phyloP scores from a whole-genome alignment of 1,140 invertebrate genomes.

The Drosophila pectinifera region DNA sequence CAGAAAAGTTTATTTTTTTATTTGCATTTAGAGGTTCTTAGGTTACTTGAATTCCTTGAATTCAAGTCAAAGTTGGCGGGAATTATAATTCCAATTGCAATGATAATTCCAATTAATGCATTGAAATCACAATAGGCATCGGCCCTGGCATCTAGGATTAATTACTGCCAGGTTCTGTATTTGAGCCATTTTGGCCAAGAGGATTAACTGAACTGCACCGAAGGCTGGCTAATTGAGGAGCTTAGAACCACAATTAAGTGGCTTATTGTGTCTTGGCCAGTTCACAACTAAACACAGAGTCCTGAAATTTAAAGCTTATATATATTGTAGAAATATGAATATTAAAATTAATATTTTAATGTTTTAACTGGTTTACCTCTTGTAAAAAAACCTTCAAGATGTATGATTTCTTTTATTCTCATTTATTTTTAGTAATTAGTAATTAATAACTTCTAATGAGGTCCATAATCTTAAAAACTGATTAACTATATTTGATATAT shows the following conservation, averaged over 20 bases:
- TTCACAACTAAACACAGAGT: not conserved
- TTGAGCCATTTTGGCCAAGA: slow-evolving; percentile 1
- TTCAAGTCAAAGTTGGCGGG: not conserved
- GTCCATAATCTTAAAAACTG: too few species aligned
- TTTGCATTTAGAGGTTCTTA: not conserved
- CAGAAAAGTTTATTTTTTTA: too few species aligned
- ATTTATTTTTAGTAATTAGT: too few species aligned
- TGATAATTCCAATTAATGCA: slow-evolving; percentile 3
- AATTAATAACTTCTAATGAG: too few species aligned
- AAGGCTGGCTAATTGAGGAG: slow-evolving; percentile 2
- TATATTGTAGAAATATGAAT: too few species aligned
- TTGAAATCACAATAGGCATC: not conserved
- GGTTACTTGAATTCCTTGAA: not conserved
- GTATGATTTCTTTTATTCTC: too few species aligned
- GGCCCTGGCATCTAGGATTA: not conserved
- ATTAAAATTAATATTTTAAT: too few species aligned
- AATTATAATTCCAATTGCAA: not conserved
- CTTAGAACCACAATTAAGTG: not conserved
- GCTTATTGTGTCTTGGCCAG: not conserved
- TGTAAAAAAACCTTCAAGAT: too few species aligned
- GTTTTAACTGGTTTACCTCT: too few species aligned
- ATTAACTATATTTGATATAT: too few species aligned
- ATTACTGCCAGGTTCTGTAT: not conserved
- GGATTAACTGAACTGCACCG: not conserved
- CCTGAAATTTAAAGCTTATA: too few species aligned